Conservation (phyloP, 2,888 invertebrate species). For the Sarcophaga rosellei region DNA sequence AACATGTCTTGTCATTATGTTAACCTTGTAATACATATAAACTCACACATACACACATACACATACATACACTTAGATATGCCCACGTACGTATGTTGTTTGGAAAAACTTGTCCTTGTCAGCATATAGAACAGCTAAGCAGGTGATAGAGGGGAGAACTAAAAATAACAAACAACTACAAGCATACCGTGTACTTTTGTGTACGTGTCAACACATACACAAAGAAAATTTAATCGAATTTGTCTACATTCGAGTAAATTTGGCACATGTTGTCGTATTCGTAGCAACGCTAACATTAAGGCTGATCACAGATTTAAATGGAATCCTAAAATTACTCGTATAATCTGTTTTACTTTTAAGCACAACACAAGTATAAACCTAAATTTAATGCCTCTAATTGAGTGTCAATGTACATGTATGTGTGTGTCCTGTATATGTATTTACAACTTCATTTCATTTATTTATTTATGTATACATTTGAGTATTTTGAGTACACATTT, state of each 20-base stretch:
- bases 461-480: constrained; percentile 11
- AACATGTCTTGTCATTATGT: constrained; percentile 51
- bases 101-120: background rate
- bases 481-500: constrained; percentile 1
- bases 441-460: background rate
- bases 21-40: constrained; percentile 26
- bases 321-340: background rate
- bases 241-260: constrained; percentile 48
- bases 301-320: background rate
- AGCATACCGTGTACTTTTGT: background rate
- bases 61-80: background rate
- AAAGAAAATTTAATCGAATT: constrained; percentile 51
- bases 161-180: constrained; percentile 11
- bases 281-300: background rate
- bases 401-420: background rate
- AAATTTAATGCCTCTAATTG: background rate
- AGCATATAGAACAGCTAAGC: background rate
- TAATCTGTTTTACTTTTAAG: background rate
- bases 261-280: background rate
- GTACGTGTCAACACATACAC: constrained; percentile 40
- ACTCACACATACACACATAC: background rate
- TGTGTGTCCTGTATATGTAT: background rate
- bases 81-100: background rate
- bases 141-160: constrained; percentile 13
- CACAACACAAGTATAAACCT: background rate